Base-by-base conservation (phyloP, 2,888 invertebrate genomes). In the Drosophila suboccidentalis region DNA sequence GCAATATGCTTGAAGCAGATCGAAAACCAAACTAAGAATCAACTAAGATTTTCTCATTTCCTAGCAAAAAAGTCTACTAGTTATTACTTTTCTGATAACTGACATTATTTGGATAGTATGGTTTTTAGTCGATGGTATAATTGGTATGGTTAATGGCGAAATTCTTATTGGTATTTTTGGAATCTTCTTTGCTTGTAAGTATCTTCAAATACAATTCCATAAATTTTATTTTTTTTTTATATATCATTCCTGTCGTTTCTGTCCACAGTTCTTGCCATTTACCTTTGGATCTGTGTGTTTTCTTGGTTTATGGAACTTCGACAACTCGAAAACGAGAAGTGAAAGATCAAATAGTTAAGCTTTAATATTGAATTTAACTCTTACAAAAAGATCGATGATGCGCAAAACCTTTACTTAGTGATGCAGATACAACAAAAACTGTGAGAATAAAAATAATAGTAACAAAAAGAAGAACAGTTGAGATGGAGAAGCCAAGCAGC, bases 401-500 rank as follows among this genome's bases (percentile, higher is more conserved):
- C 39, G 59, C 55, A 32, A 46, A 46, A 32, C 11, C 32, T 26
- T 72, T 54, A 2, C 65, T 39, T 47, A 47, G 11, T 19, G 51
- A 22, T 39, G 13, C 54, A 46, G 34, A 36, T 26, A 43, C 38
- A 32, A 13, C 15, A 17, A 29, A 13, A 43, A 22, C 13, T 15
- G 15, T 15, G 6, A 43, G 17, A 11, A 26, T 10, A n/a, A 17
- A 8, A 67, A 29, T 2, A 34, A 17, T 15, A 32, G 6, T n/a
- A 39, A 47, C 39, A 62, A 39, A 39, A 8, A 26, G 6, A 22
- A 22, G 22, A 43, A 49, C 47, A 44, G 11, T 41, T 6, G 39
- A 15, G 38, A 43, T 57, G 61, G 60, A 68, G 67, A 41, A 59
- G 76, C 34, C 79, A 66, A 71, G 68, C 49, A 60, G 69, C 60